A percentile compares a stretch with the other conserved stretches of the same genome.
These are phyloP conservation scores for Plemyria rubiginata DNA, from an alignment of 2,888 invertebrate species.

Conservation along the genomic window DNA sequence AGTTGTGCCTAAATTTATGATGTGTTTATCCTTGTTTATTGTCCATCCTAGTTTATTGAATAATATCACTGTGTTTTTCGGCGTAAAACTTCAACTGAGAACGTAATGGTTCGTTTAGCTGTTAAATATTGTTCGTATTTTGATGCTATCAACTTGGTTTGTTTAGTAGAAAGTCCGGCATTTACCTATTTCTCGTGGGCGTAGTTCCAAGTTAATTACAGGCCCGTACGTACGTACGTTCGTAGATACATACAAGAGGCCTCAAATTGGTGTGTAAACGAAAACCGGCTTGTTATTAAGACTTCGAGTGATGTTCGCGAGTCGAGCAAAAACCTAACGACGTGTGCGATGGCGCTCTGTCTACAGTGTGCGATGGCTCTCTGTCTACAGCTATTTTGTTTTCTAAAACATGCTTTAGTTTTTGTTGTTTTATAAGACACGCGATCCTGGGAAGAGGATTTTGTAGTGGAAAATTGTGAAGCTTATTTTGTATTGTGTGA, in stretches of 20 bases:
- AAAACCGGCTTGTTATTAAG: conserved; percentile 40
- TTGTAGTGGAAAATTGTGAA: conserved; percentile 3
- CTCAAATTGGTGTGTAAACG: conserved; percentile 39
- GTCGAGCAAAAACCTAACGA: conserved; percentile 31
- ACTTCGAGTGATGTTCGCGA: conserved; percentile 31
- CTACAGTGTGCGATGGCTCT: conserved; percentile 15
- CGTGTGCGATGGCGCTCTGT: conserved; percentile 18
- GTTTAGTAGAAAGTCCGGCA: too few relatives aligned
- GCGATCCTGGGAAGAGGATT: conserved; percentile 15
- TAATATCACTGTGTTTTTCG: too few relatives aligned
- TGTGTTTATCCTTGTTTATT: too few relatives aligned
- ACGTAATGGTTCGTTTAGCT: too few relatives aligned
- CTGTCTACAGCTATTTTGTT: conserved; percentile 22
- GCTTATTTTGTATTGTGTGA: neutral
- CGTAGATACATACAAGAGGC: neutral
- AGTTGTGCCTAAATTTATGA: too few relatives aligned
- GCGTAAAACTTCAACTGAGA: too few relatives aligned
- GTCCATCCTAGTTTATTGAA: too few relatives aligned
- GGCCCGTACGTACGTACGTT: neutral
- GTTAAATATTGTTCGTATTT: too few relatives aligned
- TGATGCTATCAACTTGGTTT: too few relatives aligned
- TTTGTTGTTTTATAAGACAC: conserved; percentile 18
- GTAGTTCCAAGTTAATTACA: conserved; percentile 4
- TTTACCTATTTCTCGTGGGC: neutral
- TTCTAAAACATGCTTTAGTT: conserved; percentile 16